Percentiles rank a stretch among this genome's conserved stretches.
These are phyloP conservation scores for Channallabes apus DNA, from an alignment of 2,797 vertebrate species.

Conservation along the genomic window DNA sequence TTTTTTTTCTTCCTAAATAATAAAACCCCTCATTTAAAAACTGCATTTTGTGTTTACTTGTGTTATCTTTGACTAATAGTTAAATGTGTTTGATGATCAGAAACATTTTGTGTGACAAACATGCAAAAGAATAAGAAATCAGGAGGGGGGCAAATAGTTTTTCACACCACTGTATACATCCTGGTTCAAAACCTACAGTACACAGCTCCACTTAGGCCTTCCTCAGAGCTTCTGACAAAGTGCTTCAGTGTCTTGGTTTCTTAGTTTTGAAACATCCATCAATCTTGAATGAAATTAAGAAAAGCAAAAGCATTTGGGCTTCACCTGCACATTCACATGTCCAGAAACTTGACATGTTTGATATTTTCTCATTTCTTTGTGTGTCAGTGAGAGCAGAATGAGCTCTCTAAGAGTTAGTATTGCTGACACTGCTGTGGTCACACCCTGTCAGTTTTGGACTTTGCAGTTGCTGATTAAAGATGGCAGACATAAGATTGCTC, in stretches of 20 bases:
- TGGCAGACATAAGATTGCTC: slow-evolving; percentile 23
- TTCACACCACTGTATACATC: too few species aligned
- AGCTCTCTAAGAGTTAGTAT: background rate
- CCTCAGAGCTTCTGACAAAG: background rate
- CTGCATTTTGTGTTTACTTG: too few species aligned
- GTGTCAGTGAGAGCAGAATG: background rate
- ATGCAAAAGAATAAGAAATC: too few species aligned
- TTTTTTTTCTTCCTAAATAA: too few species aligned
- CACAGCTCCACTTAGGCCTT: slow-evolving; percentile 1
- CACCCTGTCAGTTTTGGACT: slow-evolving; percentile 44
- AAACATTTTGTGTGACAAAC: too few species aligned
- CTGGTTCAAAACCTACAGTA: background rate
- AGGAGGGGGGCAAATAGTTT: too few species aligned
- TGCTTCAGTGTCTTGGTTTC: background rate
- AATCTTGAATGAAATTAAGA: background rate
- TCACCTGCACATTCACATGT: background rate
- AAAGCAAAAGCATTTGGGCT: background rate
- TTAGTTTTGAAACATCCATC: background rate
- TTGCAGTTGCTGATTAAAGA: slow-evolving; percentile 35
- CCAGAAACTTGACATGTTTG: background rate
- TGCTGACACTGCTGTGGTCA: slow-evolving; percentile 50
- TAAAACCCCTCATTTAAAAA: too few species aligned
- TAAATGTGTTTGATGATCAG: too few species aligned
- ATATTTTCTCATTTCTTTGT: background rate
- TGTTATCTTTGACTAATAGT: too few species aligned